Conservation (phyloP, 2,797 vertebrate genomes). For the Coluber constrictor region DNA sequence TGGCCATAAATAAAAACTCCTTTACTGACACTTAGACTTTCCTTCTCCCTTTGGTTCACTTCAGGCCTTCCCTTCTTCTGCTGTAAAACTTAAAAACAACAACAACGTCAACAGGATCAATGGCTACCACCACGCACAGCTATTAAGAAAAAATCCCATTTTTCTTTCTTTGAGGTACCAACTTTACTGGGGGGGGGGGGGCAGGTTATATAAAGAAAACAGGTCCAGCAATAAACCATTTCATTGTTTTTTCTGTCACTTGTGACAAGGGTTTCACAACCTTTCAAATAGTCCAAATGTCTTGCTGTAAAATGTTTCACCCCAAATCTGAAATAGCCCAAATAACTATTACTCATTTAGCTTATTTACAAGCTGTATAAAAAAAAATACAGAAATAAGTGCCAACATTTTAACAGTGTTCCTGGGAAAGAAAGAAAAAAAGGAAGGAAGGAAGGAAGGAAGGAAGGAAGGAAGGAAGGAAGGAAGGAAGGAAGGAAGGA, state of each 20-base stretch:
- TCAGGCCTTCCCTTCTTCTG: background rate
- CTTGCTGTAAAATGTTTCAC: background rate
- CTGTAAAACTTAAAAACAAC: background rate
- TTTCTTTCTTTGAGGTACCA: background rate
- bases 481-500: no score
- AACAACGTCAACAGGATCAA: background rate
- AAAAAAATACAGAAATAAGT: background rate
- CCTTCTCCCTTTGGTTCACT: background rate
- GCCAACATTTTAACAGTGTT: background rate
- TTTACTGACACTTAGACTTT: background rate
- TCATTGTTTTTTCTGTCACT: background rate
- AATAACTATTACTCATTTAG: background rate
- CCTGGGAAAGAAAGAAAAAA: background rate
- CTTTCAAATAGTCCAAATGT: background rate
- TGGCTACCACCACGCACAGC: background rate
- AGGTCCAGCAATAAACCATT: background rate
- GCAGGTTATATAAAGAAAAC: background rate
- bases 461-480: no score
- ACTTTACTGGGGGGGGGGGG: background rate
- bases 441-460: background rate
- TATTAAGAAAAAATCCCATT: background rate
- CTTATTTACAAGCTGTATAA: background rate
- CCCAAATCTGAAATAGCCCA: background rate
- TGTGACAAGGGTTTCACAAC: background rate
- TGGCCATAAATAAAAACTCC: background rate